phyloP scores from a whole-genome alignment of 1,140 invertebrate genomes.

The Listronotus bonariensis region DNA sequence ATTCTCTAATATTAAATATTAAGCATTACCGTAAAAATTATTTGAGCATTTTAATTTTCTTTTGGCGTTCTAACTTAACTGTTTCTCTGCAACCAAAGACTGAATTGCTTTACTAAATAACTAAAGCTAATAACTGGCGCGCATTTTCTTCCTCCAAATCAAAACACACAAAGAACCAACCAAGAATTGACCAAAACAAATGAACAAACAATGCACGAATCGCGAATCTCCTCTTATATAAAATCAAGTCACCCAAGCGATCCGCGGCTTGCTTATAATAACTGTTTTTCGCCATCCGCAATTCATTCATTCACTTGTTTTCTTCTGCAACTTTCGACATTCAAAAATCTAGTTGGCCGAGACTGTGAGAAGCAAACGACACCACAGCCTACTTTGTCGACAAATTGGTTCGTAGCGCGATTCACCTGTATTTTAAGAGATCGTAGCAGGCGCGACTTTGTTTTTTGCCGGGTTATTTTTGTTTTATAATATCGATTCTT shows the following conservation, averaged over 20 bases:
- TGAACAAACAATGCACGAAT: constrained; percentile 23
- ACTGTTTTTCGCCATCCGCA: constrained; percentile 36
- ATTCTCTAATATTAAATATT: too few species aligned
- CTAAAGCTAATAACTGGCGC: too few species aligned
- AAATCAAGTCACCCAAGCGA: constrained; percentile 19
- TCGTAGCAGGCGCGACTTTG: too few species aligned
- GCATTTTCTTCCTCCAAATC: too few species aligned
- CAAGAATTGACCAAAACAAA: constrained; percentile 1
- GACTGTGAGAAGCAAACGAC: constrained; percentile 25
- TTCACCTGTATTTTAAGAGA: constrained; percentile 6
- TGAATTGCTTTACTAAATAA: too few species aligned
- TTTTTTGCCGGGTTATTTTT: neutral
- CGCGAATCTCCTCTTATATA: constrained; percentile 24
- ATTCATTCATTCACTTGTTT: constrained; percentile 38
- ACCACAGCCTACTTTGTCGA: constrained; percentile 20
- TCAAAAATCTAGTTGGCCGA: constrained; percentile 24
- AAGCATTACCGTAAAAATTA: too few species aligned
- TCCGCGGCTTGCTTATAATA: constrained; percentile 30
- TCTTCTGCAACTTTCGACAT: constrained; percentile 31
- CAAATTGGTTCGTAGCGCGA: constrained; percentile 20
- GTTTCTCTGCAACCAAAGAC: too few species aligned
- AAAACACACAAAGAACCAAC: neutral
- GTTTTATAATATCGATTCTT: neutral
- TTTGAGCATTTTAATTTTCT: too few species aligned
- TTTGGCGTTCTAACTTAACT: too few species aligned